These are phyloP conservation scores for Uromys caudimaculatus DNA, from an alignment of 2,797 vertebrate species.

Conservation along the genomic window DNA sequence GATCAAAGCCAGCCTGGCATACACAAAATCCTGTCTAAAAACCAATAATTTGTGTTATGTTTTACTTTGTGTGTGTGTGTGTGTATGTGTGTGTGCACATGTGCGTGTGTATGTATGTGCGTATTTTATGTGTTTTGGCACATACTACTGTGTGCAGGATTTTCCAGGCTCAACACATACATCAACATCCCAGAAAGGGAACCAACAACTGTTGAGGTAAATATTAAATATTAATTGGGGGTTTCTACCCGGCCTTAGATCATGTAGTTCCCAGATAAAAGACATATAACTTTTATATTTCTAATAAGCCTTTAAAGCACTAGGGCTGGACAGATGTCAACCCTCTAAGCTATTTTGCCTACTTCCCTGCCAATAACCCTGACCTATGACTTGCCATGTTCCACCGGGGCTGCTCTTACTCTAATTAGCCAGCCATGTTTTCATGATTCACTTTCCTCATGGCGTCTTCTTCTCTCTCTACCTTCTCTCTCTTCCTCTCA, in stretches of 20 bases:
- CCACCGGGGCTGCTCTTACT: neutral
- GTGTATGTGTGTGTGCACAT: neutral
- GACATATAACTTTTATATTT: neutral
- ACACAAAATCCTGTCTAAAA: neutral
- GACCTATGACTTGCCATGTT: neutral
- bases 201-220: neutral
- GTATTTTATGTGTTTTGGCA: neutral
- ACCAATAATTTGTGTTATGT: neutral
- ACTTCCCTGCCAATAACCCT: neutral
- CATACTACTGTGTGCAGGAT: neutral
- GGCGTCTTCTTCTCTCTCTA: neutral
- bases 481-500: neutral
- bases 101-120: neutral
- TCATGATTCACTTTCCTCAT: neutral
- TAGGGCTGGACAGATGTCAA: neutral
- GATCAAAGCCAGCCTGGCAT: neutral
- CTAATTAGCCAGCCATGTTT: neutral
- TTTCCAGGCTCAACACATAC: neutral
- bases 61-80: neutral
- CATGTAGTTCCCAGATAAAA: neutral
- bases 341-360: neutral
- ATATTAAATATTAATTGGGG: neutral
- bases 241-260: neutral
- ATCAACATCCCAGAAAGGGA: neutral
- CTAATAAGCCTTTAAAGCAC: neutral